Percentiles rank a stretch among this genome's conserved stretches.
Evolutionary conservation across 2,888 invertebrate genomes (phyloP).

Genomic region (Drosophila ezoana): DNA sequence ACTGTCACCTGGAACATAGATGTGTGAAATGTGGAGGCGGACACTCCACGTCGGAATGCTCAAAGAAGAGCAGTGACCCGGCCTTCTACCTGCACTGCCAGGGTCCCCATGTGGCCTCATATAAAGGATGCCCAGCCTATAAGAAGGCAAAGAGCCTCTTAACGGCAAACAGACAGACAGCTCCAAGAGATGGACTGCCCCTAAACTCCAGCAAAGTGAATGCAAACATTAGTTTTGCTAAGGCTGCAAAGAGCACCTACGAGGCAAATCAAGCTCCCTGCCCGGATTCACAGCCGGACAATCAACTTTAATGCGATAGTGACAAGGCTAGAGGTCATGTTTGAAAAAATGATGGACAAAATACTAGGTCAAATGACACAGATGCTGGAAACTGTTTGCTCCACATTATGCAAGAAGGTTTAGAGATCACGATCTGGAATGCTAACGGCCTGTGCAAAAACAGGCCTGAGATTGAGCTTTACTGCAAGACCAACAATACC

Average conservation of each 20-base stretch:
- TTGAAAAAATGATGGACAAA: constrained; percentile 5
- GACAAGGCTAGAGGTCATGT: not conserved
- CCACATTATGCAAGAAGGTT: not conserved
- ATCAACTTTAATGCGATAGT: not conserved
- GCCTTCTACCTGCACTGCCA: constrained; percentile 4
- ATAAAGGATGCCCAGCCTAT: constrained; percentile 1
- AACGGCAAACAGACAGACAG: too few species aligned
- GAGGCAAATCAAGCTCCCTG: not conserved
- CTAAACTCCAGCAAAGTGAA: too few species aligned
- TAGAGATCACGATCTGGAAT: not conserved
- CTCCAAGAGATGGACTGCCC: too few species aligned
- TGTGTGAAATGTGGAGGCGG: constrained; percentile 23
- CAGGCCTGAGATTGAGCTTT: constrained; percentile 13
- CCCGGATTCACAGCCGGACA: not conserved
- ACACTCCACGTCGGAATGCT: not conserved
- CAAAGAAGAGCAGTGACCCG: not conserved
- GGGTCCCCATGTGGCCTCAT: not conserved
- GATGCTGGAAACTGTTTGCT: not conserved
- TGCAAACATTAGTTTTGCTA: not conserved
- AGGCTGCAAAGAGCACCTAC: not conserved
- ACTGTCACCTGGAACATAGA: constrained; percentile 26
- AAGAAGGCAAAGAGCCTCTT: too few species aligned
- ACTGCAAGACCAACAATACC: not conserved
- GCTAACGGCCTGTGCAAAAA: constrained; percentile 14
- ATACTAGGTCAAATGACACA: constrained; percentile 6